Percentiles rank a stretch among this genome's conserved stretches.
Evolutionary conservation across 2,888 invertebrate species (phyloP).

Genomic region (Embidobia sp.): DNA sequence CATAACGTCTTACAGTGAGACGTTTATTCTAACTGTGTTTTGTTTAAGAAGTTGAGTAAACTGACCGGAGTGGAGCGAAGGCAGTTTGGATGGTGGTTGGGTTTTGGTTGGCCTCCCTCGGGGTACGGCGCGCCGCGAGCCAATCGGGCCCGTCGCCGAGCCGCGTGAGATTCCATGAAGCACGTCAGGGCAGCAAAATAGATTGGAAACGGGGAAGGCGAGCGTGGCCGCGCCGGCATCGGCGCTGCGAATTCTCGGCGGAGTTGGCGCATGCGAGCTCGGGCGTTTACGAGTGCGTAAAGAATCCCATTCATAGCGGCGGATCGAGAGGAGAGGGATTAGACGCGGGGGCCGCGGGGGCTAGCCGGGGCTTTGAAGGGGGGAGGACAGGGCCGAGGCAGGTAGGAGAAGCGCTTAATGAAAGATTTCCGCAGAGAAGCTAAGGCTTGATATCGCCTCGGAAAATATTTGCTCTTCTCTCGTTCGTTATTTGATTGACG

Average conservation of each 20-base stretch:
- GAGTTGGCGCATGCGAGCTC: conserved; percentile 53
- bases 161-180: too few species aligned
- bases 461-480: conserved; percentile 63
- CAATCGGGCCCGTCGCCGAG: too few species aligned
- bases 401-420: conserved; percentile 76
- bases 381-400: conserved; percentile 71
- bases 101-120: too few species aligned
- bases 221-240: conserved; percentile 17
- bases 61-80: too few species aligned
- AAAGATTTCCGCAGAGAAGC: conserved; percentile 72
- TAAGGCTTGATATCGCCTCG: conserved; percentile 58
- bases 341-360: conserved; percentile 27
- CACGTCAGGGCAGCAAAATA: too few species aligned
- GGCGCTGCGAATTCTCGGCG: conserved; percentile 26
- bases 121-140: too few species aligned
- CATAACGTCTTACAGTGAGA: too few species aligned
- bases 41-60: too few species aligned
- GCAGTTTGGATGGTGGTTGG: too few species aligned
- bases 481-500: conserved; percentile 50
- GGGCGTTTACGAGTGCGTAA: conserved; percentile 62
- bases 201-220: conserved; percentile 41
- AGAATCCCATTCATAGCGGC: conserved; percentile 68
- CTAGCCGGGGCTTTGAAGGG: background rate
- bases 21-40: too few species aligned
- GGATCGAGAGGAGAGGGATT: conserved; percentile 58